Percentiles rank a stretch among this genome's conserved stretches.
These are phyloP conservation scores for Sebastolobus alascanus DNA, from an alignment of 2,797 vertebrate genomes.

Conservation along the genomic window DNA sequence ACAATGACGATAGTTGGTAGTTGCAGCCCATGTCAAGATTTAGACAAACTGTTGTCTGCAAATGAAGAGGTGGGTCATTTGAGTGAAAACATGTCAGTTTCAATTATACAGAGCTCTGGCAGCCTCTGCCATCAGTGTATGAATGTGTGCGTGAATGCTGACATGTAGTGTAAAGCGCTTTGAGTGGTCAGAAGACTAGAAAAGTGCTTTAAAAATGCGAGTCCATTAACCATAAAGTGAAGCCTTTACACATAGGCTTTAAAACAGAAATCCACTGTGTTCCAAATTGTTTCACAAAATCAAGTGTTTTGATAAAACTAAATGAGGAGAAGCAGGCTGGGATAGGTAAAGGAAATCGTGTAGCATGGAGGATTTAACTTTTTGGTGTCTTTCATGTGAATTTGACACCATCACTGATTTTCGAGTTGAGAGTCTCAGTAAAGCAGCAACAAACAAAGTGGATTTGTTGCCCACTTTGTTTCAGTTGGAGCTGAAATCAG, in stretches of 20 bases:
- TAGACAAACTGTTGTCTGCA: no score
- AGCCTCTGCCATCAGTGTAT: no score
- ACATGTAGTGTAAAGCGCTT: no score
- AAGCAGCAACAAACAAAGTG: conserved; percentile 1
- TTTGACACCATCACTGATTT: neutral
- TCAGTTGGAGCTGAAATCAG: neutral
- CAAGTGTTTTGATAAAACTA: neutral
- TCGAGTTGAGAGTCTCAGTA: neutral
- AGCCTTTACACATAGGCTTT: neutral
- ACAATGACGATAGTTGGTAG: neutral
- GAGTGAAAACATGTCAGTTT: neutral
- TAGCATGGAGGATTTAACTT: neutral
- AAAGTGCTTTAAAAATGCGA: no score
- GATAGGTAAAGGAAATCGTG: neutral
- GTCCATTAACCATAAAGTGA: no score
- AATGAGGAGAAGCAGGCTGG: neutral
- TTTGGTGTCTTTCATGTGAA: neutral
- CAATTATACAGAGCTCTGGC: neutral
- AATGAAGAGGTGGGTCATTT: neutral
- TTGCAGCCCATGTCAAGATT: neutral
- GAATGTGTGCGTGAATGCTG: no score
- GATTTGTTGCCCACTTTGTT: neutral
- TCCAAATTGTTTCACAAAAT: neutral
- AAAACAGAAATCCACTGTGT: neutral
- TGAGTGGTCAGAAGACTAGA: no score